Conservation (phyloP, 2,888 invertebrate species). For the Tortrix viridana region DNA sequence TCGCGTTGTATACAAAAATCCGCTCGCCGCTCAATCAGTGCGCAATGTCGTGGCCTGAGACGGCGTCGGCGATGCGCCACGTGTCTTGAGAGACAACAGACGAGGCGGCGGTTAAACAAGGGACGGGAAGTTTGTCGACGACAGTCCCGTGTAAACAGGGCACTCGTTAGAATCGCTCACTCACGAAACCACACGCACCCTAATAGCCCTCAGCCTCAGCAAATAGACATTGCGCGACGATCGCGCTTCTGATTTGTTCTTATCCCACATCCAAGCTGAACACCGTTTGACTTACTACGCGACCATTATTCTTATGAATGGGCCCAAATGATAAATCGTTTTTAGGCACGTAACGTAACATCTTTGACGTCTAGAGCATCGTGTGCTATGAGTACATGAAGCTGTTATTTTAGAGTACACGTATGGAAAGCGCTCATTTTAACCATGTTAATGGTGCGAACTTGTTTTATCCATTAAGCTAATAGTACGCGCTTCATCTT, state of each 20-base stretch:
- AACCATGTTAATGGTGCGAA: neutral
- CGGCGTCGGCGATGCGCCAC: neutral
- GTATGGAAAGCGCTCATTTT: conserved; percentile 2
- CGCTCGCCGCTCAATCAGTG: no score
- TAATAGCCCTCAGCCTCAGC: conserved; percentile 44
- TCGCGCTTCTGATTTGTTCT: conserved; percentile 32
- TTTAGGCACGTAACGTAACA: no score
- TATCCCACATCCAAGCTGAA: conserved; percentile 21
- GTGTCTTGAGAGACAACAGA: conserved; percentile 40
- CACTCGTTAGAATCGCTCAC: conserved; percentile 48
- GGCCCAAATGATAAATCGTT: neutral
- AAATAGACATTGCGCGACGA: conserved; percentile 42
- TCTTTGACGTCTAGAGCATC: no score
- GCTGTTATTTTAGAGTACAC: conserved; percentile 3
- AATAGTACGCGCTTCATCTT: neutral
- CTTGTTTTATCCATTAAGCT: neutral
- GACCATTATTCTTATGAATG: neutral
- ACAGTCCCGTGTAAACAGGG: conserved; percentile 61
- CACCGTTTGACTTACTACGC: conserved; percentile 20
- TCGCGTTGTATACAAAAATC: no score
- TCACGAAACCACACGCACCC: conserved; percentile 41
- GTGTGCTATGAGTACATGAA: neutral
- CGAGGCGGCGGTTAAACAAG: conserved; percentile 60
- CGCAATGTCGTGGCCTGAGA: no score
- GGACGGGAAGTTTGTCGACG: conserved; percentile 51